Percentiles rank a stretch among this genome's conserved stretches.
Evolutionary conservation across 1,140 invertebrate genomes (phyloP).

Genomic region (Grapholita molesta): DNA sequence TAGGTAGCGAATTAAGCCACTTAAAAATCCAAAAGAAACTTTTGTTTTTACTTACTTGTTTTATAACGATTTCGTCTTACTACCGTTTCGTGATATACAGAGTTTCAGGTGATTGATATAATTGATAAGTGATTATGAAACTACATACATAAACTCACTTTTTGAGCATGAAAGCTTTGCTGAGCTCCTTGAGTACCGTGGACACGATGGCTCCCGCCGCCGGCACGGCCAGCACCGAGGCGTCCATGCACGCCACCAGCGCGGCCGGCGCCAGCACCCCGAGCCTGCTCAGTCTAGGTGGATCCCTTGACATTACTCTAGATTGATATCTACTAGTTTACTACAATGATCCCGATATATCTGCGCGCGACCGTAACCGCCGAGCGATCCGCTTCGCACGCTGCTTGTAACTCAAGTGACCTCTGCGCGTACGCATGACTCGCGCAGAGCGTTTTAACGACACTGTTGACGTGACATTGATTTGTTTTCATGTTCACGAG

Average conservation of each 20-base stretch:
- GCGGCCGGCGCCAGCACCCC: slow-evolving; percentile 66
- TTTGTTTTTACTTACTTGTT: too few species aligned
- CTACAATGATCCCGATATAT: background rate
- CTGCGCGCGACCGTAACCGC: slow-evolving; percentile 59
- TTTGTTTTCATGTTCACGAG: background rate
- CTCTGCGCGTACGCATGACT: slow-evolving; percentile 19
- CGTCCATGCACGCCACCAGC: slow-evolving; percentile 68
- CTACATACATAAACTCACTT: slow-evolving; percentile 45
- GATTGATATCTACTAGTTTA: slow-evolving; percentile 4
- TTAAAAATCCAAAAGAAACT: too few species aligned
- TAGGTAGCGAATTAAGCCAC: too few species aligned
- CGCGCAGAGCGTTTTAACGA: slow-evolving; percentile 16
- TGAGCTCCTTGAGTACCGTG: slow-evolving; percentile 75
- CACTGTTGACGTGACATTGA: slow-evolving; percentile 18
- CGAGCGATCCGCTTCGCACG: slow-evolving; percentile 63
- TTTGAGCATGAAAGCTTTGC: slow-evolving; percentile 73
- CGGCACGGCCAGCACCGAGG: slow-evolving; percentile 77
- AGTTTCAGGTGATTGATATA: too few species aligned
- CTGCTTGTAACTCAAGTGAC: slow-evolving; percentile 49
- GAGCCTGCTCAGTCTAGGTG: slow-evolving; percentile 50
- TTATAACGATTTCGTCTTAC: too few species aligned
- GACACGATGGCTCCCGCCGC: slow-evolving; percentile 80
- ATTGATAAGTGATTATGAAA: too few species aligned
- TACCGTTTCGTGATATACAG: too few species aligned
- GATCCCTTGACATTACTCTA: slow-evolving; percentile 52